Evolutionary conservation across 2,797 vertebrate genomes (phyloP), one percentile per base, ranked within the genome.

Genomic region (Pangasius krempfi): DNA sequence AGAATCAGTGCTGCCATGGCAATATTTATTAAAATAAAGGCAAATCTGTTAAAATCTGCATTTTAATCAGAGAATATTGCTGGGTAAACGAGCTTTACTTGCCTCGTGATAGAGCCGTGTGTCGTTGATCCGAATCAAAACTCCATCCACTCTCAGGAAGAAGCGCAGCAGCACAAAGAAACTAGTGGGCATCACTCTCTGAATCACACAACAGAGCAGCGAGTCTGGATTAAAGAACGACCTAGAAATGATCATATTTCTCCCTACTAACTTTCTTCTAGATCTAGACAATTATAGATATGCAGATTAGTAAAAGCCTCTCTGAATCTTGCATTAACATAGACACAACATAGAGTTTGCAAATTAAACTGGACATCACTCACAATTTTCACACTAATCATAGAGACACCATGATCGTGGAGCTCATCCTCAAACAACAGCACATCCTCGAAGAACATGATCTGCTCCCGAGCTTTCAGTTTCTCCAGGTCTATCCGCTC

Each of bases 161-260:
- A 98, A 99, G 86, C 98, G 96, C 92, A 98, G 91, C 86, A 99
- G 92, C 91, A 99, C 93, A 93, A 99, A 99, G 94, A 99, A 99
- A 88, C 98, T 97, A 86, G 97, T 98, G 90, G 98, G 98, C 98
- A 99, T 99, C 89, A 99, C 98, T 94, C 98, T 97, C 98, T 99
- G 94, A 58, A 92, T 75, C 58, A 56, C 25, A 86, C 27, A 30
- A 50, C 7, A 64, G 5, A 37, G 54, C 3, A 44, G 37, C 0
- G 37, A 64, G 62, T 68, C 40, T n/a, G 30, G n/a, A 66, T 50
- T 56, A 1, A 56, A n/a, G 10, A 80, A 20, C 50, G 22, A 16
- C 16, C 50, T 30, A 33, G 10, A 76, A 60, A 60, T 47, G 10
- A 60, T 78, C 0, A 44, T 33, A 54, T 5, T 75, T 37, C 25